Evolutionary conservation across 2,797 vertebrate species (phyloP).

Genomic region (Poecilia gillii): DNA sequence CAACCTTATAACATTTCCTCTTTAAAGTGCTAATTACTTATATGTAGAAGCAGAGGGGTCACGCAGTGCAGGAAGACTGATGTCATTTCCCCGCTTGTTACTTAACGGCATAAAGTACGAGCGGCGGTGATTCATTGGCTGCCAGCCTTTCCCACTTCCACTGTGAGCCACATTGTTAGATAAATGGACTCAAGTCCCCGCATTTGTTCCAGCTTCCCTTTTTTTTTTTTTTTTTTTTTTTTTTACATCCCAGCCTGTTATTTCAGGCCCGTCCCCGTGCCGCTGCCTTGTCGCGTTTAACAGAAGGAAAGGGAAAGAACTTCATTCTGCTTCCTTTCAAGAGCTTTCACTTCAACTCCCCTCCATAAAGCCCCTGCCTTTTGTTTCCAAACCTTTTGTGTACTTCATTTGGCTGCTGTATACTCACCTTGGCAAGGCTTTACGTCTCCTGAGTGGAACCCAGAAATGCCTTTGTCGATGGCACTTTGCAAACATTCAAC

Average conservation of each 20-base stretch:
- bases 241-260: constrained; percentile 59
- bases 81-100: constrained; percentile 38
- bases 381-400: constrained; percentile 44
- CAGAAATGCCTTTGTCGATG: constrained; percentile 46
- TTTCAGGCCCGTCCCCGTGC: constrained; percentile 53
- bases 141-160: constrained; percentile 48
- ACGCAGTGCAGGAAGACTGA: constrained; percentile 12
- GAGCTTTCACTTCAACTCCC: constrained; percentile 29
- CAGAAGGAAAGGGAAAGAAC: constrained; percentile 61
- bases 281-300: constrained; percentile 50
- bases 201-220: constrained; percentile 65
- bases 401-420: constrained; percentile 50
- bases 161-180: constrained; percentile 57
- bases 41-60: background rate
- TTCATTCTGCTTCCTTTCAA: constrained; percentile 53
- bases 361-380: constrained; percentile 30
- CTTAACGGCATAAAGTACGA: constrained; percentile 63
- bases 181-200: constrained; percentile 64
- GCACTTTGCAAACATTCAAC: constrained; percentile 41
- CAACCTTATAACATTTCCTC: background rate
- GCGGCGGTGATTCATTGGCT: constrained; percentile 56
- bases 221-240: background rate
- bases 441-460: constrained; percentile 37
- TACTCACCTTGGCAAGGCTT: constrained; percentile 40
- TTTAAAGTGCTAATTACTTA: background rate